Conservation (phyloP, 2,888 invertebrate species). For the Hermodice carunculata region DNA sequence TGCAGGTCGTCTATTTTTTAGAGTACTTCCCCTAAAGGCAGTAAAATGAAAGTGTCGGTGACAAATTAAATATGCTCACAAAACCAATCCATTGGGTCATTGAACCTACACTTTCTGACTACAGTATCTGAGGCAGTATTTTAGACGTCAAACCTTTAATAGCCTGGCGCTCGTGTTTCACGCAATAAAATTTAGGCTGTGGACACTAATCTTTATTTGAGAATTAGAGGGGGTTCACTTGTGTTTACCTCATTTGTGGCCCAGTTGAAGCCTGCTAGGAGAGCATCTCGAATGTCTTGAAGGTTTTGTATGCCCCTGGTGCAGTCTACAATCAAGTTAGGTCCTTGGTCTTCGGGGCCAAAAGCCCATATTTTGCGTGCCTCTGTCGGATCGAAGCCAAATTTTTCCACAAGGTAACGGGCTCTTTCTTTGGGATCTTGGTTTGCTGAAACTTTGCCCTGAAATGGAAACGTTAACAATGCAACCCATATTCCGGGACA, state of each 20-base stretch:
- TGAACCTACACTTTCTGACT: too few relatives aligned
- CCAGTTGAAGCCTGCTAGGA: constrained; percentile 42
- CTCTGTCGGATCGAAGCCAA: constrained; percentile 31
- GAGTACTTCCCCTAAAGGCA: too few relatives aligned
- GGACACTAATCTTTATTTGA: not conserved
- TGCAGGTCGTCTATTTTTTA: too few relatives aligned
- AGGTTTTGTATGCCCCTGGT: constrained; percentile 41
- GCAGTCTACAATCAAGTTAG: constrained; percentile 40
- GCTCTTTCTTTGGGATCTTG: constrained; percentile 37
- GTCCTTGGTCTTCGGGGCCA: constrained; percentile 40
- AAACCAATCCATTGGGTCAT: too few relatives aligned
- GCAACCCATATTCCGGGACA: too few relatives aligned
- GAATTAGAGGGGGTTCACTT: not conserved
- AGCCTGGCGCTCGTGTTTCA: too few relatives aligned
- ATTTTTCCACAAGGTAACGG: constrained; percentile 31
- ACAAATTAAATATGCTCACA: too few relatives aligned
- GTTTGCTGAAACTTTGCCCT: constrained; percentile 13
- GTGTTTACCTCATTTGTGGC: constrained; percentile 29
- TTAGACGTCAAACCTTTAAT: too few relatives aligned
- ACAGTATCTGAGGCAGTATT: too few relatives aligned
- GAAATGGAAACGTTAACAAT: not conserved
- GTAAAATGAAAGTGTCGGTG: too few relatives aligned
- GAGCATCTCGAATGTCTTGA: constrained; percentile 36
- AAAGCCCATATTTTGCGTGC: constrained; percentile 42
- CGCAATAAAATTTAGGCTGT: too few relatives aligned